Percentiles rank a stretch among this genome's conserved stretches.
Conservation (phyloP, 2,797 vertebrate species). For the Bradypodion pumilum region DNA sequence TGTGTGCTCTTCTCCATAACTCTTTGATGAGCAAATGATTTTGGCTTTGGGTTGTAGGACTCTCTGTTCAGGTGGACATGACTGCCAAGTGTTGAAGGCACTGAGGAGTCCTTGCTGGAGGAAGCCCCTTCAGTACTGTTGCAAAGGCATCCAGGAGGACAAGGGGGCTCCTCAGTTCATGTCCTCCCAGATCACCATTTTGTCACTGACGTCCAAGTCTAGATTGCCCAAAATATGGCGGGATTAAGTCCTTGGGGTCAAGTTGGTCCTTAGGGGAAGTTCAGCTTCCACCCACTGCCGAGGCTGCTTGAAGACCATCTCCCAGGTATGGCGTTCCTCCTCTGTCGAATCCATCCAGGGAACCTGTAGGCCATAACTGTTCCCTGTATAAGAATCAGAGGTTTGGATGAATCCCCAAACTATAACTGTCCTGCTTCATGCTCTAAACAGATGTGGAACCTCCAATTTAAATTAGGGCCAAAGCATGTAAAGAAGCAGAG, state of each 20-base stretch:
- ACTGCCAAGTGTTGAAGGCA: no score
- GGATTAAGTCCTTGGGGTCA: slow-evolving; percentile 73
- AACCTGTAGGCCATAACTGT: slow-evolving; percentile 89
- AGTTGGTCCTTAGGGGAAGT: slow-evolving; percentile 87
- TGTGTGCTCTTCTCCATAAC: not conserved
- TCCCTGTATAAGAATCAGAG: slow-evolving; percentile 71
- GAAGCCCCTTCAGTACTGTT: not conserved
- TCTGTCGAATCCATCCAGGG: slow-evolving; percentile 95
- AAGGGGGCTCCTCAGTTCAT: not conserved
- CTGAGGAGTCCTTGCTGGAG: not conserved
- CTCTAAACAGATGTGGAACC: no score
- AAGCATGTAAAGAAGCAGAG: not conserved
- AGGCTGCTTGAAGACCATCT: slow-evolving; percentile 81
- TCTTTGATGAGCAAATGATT: not conserved
- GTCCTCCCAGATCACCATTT: not conserved
- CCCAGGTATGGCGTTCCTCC: slow-evolving; percentile 86
- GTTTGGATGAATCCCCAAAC: not conserved
- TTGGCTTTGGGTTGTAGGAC: not conserved
- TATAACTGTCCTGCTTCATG: not conserved
- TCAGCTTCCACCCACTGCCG: slow-evolving; percentile 86
- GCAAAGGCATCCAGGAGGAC: not conserved
- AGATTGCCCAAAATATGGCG: slow-evolving; percentile 31
- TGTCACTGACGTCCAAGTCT: not conserved
- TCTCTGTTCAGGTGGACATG: no score
- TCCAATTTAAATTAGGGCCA: no score